Base-by-base conservation (phyloP, 2,113 vertebrate genomes). In the Coregonus clupeaformis region DNA sequence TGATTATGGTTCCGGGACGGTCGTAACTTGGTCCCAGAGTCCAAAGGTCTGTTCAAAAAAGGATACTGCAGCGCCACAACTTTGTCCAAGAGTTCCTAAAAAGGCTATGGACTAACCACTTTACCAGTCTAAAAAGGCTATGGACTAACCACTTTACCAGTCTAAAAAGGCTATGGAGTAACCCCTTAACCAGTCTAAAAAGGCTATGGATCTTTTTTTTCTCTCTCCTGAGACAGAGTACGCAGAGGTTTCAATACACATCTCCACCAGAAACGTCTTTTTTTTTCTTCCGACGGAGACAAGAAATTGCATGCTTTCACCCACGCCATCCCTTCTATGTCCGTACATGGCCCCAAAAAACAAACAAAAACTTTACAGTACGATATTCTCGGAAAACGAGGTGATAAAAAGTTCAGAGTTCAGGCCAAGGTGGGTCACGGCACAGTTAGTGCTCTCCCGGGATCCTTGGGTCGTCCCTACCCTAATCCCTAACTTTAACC, bases 1-100 rank as follows among this genome's bases (percentile, higher is more conserved):
- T 78, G 73, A n/a, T 62, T 66, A 67, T 64, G 72, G 32, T 11
- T 62, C 32, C 1, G 32, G n/a, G 18, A 62, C 13, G 30, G 30
- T 72, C 24, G 73, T 73, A 69, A 79, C 67, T 69, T 87, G 81
- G 79, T 82, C 82, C 87, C 80, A 70, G 79, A 77, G 30, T 72
- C 67, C 63, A 36, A 80, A 69, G 29, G n/a, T 22, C 71, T 18
- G 20, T 57, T 52, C 75, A 73, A 75, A 81, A 18, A 52, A 52
- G 16, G 79, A 71, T 74, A 65, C 71, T 81, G 77, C 75, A 83
- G 72, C 75, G 69, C 29, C 32, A 42, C 60, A 75, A 72, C 45
- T 73, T 25, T 66, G 18, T 13, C 64, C 29, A 74, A 60, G 71
- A 55, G 71, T 49, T 55, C 65, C 65, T 76, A 42, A 60, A 75